A percentile compares a stretch with the other conserved stretches of the same genome.
These are phyloP conservation scores for Columba guinea DNA, from an alignment of 2,797 vertebrate species.

Conservation along the genomic window DNA sequence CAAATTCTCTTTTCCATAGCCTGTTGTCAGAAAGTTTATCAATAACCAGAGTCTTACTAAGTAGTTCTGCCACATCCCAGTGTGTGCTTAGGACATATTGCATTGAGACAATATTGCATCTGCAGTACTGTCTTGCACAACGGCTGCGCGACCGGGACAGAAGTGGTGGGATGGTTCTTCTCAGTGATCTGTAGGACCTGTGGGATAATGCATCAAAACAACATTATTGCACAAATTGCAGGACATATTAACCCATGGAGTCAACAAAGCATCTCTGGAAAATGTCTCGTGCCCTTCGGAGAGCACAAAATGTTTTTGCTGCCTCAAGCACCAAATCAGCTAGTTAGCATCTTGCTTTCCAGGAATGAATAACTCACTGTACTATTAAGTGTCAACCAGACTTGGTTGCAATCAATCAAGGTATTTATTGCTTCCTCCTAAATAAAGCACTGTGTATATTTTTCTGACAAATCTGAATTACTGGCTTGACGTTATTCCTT, in stretches of 20 bases:
- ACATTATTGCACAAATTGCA: background rate
- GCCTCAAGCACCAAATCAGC: conserved; percentile 29
- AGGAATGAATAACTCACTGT: conserved; percentile 53
- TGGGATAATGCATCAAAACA: background rate
- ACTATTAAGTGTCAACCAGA: background rate
- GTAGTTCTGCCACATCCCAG: background rate
- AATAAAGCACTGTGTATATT: conserved; percentile 38
- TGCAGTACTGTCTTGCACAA: background rate
- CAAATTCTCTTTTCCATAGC: background rate
- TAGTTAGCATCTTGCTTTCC: conserved; percentile 45
- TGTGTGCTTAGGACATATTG: background rate
- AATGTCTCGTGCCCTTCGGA: background rate
- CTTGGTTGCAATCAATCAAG: conserved; percentile 54
- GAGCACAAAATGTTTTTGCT: background rate
- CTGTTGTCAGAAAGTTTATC: conserved; percentile 26
- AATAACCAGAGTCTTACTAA: background rate
- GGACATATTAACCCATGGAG: background rate
- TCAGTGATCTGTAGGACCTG: background rate
- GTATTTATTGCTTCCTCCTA: conserved; percentile 25
- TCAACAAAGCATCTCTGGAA: background rate
- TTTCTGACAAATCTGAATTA: conserved; percentile 58
- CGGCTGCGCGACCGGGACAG: background rate
- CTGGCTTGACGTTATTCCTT: conserved; percentile 24
- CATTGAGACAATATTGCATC: background rate
- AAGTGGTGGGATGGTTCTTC: background rate